phyloP scores from a whole-genome alignment of 2,888 invertebrate genomes.

The Drosophila nr. perissopoda region DNA sequence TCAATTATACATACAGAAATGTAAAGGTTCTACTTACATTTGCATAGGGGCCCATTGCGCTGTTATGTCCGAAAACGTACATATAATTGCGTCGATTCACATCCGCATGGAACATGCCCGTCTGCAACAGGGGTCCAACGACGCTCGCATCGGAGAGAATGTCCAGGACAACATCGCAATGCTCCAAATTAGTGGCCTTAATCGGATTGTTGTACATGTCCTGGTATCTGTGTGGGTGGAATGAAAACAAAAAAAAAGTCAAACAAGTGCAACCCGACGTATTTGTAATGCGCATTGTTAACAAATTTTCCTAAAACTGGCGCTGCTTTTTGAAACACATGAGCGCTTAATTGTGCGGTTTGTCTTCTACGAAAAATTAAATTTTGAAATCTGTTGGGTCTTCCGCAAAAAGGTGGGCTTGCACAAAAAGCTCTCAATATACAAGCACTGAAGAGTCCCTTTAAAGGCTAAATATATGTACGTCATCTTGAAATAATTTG shows the following conservation, averaged over 20 bases:
- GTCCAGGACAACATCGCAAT: conserved; percentile 93
- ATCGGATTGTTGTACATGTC: conserved; percentile 87
- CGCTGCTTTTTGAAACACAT: conserved; percentile 17
- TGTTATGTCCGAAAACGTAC: conserved; percentile 95
- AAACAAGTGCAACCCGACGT: conserved; percentile 43
- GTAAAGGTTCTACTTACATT: conserved; percentile 87
- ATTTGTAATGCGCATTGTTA: conserved; percentile 53
- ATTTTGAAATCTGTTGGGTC: not conserved
- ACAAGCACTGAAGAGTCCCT: not conserved
- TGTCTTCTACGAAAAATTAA: conserved; percentile 11
- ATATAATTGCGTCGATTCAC: conserved; percentile 92
- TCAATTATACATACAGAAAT: conserved; percentile 6
- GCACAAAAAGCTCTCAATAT: not conserved
- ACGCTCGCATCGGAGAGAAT: conserved; percentile 95
- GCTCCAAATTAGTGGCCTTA: conserved; percentile 86
- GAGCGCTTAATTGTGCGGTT: conserved; percentile 57
- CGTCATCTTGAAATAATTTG: not conserved
- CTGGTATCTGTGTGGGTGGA: conserved; percentile 85
- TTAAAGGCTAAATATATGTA: not conserved
- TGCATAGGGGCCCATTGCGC: conserved; percentile 91
- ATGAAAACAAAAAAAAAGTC: not conserved
- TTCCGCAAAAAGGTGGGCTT: not conserved
- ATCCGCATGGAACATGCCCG: conserved; percentile 91
- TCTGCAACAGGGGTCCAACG: conserved; percentile 92
- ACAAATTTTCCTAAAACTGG: conserved; percentile 34